Base-by-base conservation (phyloP, 2,888 invertebrate species). In the Rhodophaea formosa region DNA sequence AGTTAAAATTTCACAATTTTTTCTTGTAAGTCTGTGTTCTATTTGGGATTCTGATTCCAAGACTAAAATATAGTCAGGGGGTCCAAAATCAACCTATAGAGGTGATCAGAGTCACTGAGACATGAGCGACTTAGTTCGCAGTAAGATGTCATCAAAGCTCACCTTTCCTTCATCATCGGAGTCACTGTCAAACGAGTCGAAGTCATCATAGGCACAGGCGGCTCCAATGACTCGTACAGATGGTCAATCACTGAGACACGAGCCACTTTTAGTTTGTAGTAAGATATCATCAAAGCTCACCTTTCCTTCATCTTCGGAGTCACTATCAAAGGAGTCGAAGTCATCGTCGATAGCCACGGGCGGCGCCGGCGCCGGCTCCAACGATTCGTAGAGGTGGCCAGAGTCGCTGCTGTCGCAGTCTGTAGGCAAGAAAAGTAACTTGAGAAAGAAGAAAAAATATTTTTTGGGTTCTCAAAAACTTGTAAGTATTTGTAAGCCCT, bases 251-350 rank as follows among this genome's bases (percentile, higher is more conserved):
- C n/a, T n/a, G n/a, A n/a, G n/a, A n/a, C n/a, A n/a, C n/a, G n/a
- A n/a, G n/a, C n/a, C n/a, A n/a, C n/a, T n/a, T n/a, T n/a, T n/a
- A n/a, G n/a, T n/a, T n/a, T 23, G 5, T 23, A 23, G 23, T 23
- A 23, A 3, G 23, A 23, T 3, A 23, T 23, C n/a, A n/a, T 23
- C 23, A 23, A 23, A 5, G n/a, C n/a, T 14, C 32, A 42, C 42
- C 44, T 57, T 51, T 1, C 85, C 84, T 66, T 84, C 84, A 42
- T 94, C 94, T 47, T 95, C 95, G 1, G 92, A 91, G 68, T 94
- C 94, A 68, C 93, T 94, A 70, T 95, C 95, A 72, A 95, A 95
- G 51, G 95, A 95, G 79, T 95, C 95, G 69, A 93, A 94, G 77
- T 94, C 94, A 67, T 94, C 94, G 65, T 87, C 84, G 60, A 86